These are phyloP conservation scores for Dipodomys spectabilis DNA, from an alignment of 2,113 vertebrate species.

Conservation along the genomic window DNA sequence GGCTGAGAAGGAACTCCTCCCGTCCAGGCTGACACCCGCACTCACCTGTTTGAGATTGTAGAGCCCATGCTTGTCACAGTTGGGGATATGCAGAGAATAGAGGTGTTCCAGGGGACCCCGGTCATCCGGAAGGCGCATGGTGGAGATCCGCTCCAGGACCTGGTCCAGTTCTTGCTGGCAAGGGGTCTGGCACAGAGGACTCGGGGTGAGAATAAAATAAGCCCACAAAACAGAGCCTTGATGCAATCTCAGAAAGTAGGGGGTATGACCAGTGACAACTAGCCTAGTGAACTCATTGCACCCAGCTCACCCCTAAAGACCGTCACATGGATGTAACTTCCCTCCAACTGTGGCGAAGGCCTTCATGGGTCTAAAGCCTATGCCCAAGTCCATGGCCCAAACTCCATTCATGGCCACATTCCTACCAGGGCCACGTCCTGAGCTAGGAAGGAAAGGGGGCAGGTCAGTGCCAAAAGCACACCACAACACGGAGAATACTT, in stretches of 20 bases:
- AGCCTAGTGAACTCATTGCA: neutral
- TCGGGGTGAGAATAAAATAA: neutral
- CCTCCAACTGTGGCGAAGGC: neutral
- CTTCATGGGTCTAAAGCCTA: neutral
- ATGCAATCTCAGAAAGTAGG: no score
- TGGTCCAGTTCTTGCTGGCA: conserved; percentile 95
- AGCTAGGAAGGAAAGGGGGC: neutral
- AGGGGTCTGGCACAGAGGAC: conserved; percentile 86
- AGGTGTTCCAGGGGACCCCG: conserved; percentile 95
- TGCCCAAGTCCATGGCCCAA: no score
- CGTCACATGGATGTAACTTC: neutral
- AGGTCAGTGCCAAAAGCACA: neutral
- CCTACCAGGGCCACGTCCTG: neutral
- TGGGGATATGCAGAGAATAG: conserved; percentile 95
- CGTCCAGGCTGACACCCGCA: neutral
- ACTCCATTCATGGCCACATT: neutral
- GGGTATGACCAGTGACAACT: neutral
- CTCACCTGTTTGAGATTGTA: conserved; percentile 98
- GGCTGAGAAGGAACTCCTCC: neutral
- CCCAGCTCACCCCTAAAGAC: neutral
- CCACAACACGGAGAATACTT: neutral
- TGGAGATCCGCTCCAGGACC: conserved; percentile 95
- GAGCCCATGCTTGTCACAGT: conserved; percentile 95
- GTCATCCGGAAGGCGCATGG: conserved; percentile 93
- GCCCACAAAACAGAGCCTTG: neutral